Percentiles rank a stretch among this genome's conserved stretches.
Evolutionary conservation across 2,888 invertebrate species (phyloP).

Genomic region (Platycnemis pennipes): DNA sequence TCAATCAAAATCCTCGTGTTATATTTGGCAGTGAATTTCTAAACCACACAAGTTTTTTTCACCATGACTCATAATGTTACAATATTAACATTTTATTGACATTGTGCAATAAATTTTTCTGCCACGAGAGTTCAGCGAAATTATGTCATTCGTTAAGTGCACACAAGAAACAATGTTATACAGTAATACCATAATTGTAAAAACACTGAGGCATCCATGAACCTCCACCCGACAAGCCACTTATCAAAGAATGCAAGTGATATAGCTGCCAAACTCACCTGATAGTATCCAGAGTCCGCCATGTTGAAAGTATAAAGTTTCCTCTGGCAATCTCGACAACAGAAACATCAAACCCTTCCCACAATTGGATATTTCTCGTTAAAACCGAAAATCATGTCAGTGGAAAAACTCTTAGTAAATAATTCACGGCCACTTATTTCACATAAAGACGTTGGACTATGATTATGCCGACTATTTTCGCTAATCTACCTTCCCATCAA

Average conservation of each 20-base stretch:
- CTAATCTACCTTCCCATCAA: slow-evolving; percentile 71
- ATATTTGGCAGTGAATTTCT: background rate
- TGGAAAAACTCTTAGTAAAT: slow-evolving; percentile 46
- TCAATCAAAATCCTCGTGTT: background rate
- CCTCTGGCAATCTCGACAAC: slow-evolving; percentile 63
- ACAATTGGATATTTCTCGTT: slow-evolving; percentile 44
- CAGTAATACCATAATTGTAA: background rate
- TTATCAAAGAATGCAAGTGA: slow-evolving; percentile 65
- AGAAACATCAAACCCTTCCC: slow-evolving; percentile 61
- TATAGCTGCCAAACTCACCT: slow-evolving; percentile 80
- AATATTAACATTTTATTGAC: background rate
- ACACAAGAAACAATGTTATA: background rate
- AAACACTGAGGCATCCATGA: background rate
- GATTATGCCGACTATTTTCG: slow-evolving; percentile 69
- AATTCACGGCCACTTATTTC: slow-evolving; percentile 56
- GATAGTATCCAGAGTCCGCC: slow-evolving; percentile 85
- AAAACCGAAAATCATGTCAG: slow-evolving; percentile 55
- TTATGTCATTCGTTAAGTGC: background rate
- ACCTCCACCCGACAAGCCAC: background rate
- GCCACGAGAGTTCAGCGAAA: slow-evolving; percentile 33
- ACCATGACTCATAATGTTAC: background rate
- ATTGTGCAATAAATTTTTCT: slow-evolving; percentile 27
- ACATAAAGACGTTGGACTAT: slow-evolving; percentile 37
- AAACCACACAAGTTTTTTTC: background rate
- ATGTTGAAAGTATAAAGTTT: slow-evolving; percentile 79